Evolutionary conservation across 2,113 vertebrate species (phyloP).

Genomic region (Bathybates hornii): DNA sequence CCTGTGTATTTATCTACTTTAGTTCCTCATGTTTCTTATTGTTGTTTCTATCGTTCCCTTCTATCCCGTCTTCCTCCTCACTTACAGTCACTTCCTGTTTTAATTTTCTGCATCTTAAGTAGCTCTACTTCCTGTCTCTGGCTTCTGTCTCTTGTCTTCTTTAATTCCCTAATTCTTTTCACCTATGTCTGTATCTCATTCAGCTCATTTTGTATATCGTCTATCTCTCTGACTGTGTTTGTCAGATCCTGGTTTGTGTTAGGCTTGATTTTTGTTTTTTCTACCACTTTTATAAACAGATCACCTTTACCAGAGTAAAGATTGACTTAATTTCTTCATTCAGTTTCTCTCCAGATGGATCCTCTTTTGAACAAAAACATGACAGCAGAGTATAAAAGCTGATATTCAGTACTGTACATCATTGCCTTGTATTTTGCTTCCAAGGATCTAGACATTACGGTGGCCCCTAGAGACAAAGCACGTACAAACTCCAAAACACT

Average conservation of each 20-base stretch:
- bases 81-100: neutral
- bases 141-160: neutral
- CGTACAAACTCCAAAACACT: too few relatives aligned
- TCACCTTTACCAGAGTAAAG: neutral
- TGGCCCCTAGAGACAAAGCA: too few relatives aligned
- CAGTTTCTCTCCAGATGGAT: neutral
- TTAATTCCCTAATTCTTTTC: neutral
- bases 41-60: neutral
- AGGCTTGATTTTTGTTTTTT: neutral
- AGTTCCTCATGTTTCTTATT: rapidly evolving
- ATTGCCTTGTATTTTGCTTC: neutral
- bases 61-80: neutral
- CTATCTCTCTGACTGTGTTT: rapidly evolving
- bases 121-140: neutral
- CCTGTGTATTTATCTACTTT: neutral
- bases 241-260: neutral
- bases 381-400: neutral
- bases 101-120: neutral
- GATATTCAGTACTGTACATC: neutral
- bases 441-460: neutral
- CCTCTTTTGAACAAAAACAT: neutral
- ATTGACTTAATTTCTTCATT: neutral
- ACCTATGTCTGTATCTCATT: neutral
- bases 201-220: rapidly evolving
- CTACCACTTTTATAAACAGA: neutral